A percentile compares a stretch with the other conserved stretches of the same genome.
Evolutionary conservation across 2,113 vertebrate genomes (phyloP).

Genomic region (Alethe castanea): DNA sequence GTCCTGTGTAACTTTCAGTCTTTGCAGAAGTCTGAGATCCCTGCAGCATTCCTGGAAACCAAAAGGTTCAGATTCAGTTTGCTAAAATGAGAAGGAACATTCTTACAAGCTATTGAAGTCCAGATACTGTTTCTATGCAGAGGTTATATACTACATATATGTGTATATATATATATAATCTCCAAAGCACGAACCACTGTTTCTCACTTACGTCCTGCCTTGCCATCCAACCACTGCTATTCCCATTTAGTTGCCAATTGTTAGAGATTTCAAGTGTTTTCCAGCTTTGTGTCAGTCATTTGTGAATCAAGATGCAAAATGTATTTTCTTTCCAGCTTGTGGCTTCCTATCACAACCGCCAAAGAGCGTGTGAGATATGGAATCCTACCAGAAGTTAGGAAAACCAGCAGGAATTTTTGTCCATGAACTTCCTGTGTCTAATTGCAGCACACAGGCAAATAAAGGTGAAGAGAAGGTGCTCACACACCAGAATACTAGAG

Average conservation of each 20-base stretch:
- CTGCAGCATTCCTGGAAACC: background rate
- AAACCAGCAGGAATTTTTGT: background rate
- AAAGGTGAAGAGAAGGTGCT: background rate
- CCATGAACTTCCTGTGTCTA: background rate
- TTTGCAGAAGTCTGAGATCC: background rate
- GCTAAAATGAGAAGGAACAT: background rate
- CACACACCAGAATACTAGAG: background rate
- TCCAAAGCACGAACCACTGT: background rate
- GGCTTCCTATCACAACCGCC: background rate
- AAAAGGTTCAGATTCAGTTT: background rate
- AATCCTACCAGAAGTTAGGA: background rate
- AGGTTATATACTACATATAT: background rate
- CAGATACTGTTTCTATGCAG: background rate
- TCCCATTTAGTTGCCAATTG: background rate
- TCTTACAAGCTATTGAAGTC: background rate
- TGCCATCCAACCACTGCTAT: background rate
- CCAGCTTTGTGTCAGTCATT: background rate
- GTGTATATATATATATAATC: background rate
- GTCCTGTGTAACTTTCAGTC: background rate
- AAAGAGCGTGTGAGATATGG: accelerated
- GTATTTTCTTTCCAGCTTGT: background rate
- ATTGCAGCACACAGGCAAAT: background rate
- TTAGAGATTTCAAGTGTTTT: background rate
- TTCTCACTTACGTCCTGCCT: background rate
- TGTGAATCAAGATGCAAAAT: background rate